Conservation (phyloP, 1,140 invertebrate genomes). For the Drosophila virilis region DNA sequence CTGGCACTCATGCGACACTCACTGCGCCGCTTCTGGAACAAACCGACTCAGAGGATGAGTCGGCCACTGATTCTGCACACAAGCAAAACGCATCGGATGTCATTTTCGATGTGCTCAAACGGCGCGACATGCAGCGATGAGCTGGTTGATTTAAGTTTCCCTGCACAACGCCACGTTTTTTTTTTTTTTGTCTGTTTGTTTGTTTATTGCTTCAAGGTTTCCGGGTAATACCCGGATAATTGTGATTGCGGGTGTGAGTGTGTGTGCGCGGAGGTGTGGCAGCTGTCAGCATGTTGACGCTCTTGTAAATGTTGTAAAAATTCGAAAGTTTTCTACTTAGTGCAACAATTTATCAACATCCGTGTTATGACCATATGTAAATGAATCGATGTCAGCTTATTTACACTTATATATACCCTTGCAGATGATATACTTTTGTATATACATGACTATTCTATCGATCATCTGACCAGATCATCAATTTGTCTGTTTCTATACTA, state of each 20-base stretch:
- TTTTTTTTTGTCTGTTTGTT: background rate
- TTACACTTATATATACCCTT: constrained; percentile 28
- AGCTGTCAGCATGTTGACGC: constrained; percentile 21
- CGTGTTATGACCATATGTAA: constrained; percentile 25
- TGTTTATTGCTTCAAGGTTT: background rate
- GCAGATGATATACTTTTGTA: constrained; percentile 28
- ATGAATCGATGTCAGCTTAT: constrained; percentile 19
- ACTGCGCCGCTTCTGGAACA: constrained; percentile 75
- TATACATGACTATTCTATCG: background rate
- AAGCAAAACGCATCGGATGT: constrained; percentile 82
- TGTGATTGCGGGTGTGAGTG: constrained; percentile 15
- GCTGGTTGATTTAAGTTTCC: constrained; percentile 6
- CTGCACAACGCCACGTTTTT: background rate
- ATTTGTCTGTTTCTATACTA: background rate
- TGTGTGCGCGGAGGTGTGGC: constrained; percentile 14
- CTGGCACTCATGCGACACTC: constrained; percentile 47
- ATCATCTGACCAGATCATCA: background rate
- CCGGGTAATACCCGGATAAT: constrained; percentile 11
- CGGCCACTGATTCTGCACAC: constrained; percentile 48
- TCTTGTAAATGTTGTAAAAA: constrained; percentile 79
- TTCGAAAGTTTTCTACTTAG: constrained; percentile 42
- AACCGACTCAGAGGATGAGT: constrained; percentile 75
- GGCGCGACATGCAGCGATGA: constrained; percentile 82
- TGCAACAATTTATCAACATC: constrained; percentile 26
- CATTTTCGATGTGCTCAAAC: constrained; percentile 82